Conservation (phyloP, 2,113 vertebrate species). For the Porphyrio hochstetteri region DNA sequence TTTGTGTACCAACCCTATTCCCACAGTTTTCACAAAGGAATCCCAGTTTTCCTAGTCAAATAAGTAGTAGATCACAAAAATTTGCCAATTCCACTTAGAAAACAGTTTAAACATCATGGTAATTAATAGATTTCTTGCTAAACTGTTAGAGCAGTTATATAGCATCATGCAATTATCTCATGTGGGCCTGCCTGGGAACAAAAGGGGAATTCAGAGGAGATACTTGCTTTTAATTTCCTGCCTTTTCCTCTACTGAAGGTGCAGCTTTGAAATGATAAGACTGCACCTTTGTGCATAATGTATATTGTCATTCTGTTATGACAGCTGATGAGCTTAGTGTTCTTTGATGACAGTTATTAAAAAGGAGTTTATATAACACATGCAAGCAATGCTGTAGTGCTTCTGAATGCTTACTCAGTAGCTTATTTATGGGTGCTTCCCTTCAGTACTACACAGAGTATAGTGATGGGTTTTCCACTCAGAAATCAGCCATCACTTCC, state of each 20-base stretch:
- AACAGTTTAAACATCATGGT: background rate
- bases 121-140: background rate
- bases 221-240: background rate
- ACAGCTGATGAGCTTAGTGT: background rate
- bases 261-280: background rate
- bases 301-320: background rate
- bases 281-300: background rate
- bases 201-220: background rate
- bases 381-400: background rate
- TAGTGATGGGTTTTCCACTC: background rate
- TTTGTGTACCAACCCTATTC: background rate
- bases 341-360: background rate
- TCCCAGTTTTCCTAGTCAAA: background rate
- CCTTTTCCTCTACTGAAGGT: background rate
- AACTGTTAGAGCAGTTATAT: background rate
- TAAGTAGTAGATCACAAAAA: background rate
- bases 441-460: background rate
- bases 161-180: background rate
- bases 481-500: slow-evolving; percentile 14
- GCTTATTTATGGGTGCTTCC: slow-evolving; percentile 18
- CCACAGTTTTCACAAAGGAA: background rate
- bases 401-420: background rate
- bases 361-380: background rate
- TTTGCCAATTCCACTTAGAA: background rate
- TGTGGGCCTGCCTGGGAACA: background rate